Evolutionary conservation across 2,888 invertebrate genomes (phyloP), one percentile per base, ranked within the genome.

Genomic region (Tenthredo amoena): DNA sequence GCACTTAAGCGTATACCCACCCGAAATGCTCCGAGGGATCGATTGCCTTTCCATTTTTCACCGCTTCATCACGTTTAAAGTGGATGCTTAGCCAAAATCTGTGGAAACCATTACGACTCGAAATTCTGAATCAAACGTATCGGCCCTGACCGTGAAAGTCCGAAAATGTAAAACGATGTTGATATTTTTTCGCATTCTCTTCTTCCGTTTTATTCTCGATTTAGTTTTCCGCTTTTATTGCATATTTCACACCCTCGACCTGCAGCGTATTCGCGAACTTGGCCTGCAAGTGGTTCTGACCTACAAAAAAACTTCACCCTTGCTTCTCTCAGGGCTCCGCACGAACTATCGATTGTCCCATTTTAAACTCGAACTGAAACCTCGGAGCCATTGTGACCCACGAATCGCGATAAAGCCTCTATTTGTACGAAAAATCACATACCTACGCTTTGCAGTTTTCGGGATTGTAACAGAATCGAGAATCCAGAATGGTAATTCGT

Each of bases 301-400:
- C 85, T 85, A 85, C 55, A 85, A 85, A 85, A 84, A 79, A 79
- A 77, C 3, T 74, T 85, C 58, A 62, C 58, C 84, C 76, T 79
- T 79, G 76, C 34, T 50, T 31, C 43, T 58, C 76, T 34, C 6
- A 6, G 12, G 31, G 31, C 83, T 58, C 18, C 83, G n/a, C n/a
- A 31, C 79, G 72, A 74, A 43, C 43, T 85, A 85, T 85, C 85
- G 85, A 85, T 85, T 85, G 85, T 85, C 65, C 85, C 40, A 79
- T 85, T 85, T 55, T 85, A 21, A 47, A 55, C 79, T 43, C 79
- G 43, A 82, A 62, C 43, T 15, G 72, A 79, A 37, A 31, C 21
- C 50, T 40, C 26, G 58, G 34, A n/a, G 58, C 37, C 62, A 55
- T 85, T 76, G 58, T 43, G 6, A 43, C 21, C 15, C 43, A 43